These are phyloP conservation scores for Lasiurus borealis DNA, from an alignment of 2,113 vertebrate genomes.

Conservation along the genomic window DNA sequence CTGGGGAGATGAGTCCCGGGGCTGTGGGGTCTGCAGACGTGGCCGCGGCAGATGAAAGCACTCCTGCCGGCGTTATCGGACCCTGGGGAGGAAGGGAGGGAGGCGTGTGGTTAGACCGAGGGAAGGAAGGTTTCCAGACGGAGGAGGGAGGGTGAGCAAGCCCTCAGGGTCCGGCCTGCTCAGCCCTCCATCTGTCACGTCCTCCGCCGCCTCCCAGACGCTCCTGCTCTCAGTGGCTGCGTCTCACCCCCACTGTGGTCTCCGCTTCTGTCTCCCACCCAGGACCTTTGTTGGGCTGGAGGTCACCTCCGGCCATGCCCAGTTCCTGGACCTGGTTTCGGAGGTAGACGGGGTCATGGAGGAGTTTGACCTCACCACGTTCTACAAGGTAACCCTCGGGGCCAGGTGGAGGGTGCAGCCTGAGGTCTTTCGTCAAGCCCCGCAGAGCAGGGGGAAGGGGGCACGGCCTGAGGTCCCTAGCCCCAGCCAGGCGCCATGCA, in stretches of 20 bases:
- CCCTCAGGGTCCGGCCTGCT: rapidly evolving
- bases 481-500: too few species aligned
- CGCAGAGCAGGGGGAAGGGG: too few species aligned
- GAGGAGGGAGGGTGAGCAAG: not conserved
- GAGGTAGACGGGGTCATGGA: slow-evolving; percentile 92
- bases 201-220: not conserved
- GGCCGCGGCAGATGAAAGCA: not conserved
- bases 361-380: slow-evolving; percentile 93
- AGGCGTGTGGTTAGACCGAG: not conserved
- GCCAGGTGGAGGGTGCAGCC: too few species aligned
- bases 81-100: not conserved
- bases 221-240: not conserved
- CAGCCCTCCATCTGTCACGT: rapidly evolving
- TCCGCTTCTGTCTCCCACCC: not conserved
- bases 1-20: not conserved
- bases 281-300: slow-evolving; percentile 97
- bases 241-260: not conserved
- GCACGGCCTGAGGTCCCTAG: too few species aligned
- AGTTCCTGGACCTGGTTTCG: slow-evolving; percentile 90
- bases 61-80: not conserved
- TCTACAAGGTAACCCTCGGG: slow-evolving; percentile 91
- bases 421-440: too few species aligned
- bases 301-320: slow-evolving; percentile 89
- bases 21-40: not conserved
- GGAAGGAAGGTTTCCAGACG: not conserved